Evolutionary conservation across 1,140 invertebrate genomes (phyloP).

Genomic region (Diachasmimorpha longicaudata): DNA sequence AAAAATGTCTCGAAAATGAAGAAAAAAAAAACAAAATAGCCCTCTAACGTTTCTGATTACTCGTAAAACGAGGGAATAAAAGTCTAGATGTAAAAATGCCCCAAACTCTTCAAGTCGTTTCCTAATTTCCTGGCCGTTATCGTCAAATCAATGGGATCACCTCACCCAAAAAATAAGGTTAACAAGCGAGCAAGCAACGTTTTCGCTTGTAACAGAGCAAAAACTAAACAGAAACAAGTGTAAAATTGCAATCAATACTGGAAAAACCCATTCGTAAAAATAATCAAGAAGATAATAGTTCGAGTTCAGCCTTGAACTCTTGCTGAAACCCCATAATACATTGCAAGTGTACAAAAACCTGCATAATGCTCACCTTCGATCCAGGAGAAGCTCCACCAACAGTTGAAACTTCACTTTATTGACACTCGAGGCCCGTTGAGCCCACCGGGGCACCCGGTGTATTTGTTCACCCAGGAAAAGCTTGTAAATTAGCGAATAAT

Average conservation of each 20-base stretch:
- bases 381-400: not conserved
- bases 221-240: not conserved
- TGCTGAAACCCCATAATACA: not conserved
- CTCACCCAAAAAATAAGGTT: too few relatives aligned
- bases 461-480: not conserved
- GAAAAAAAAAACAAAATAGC: too few relatives aligned
- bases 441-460: not conserved
- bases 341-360: not conserved
- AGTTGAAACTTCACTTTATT: not conserved
- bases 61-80: too few relatives aligned
- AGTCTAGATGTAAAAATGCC: too few relatives aligned
- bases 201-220: not conserved
- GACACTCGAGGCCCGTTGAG: not conserved
- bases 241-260: not conserved
- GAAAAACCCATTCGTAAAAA: not conserved
- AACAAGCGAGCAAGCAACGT: not conserved
- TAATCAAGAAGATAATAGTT: not conserved
- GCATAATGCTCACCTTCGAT: not conserved
- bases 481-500: not conserved
- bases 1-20: too few relatives aligned
- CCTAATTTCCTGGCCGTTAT: too few relatives aligned
- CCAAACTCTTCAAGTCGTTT: too few relatives aligned
- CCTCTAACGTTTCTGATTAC: too few relatives aligned
- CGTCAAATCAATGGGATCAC: too few relatives aligned
- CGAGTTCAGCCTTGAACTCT: not conserved